Evolutionary conservation across 2,888 invertebrate genomes (phyloP), one percentile per base, ranked within the genome.

Genomic region (Luffia ferchaultella): DNA sequence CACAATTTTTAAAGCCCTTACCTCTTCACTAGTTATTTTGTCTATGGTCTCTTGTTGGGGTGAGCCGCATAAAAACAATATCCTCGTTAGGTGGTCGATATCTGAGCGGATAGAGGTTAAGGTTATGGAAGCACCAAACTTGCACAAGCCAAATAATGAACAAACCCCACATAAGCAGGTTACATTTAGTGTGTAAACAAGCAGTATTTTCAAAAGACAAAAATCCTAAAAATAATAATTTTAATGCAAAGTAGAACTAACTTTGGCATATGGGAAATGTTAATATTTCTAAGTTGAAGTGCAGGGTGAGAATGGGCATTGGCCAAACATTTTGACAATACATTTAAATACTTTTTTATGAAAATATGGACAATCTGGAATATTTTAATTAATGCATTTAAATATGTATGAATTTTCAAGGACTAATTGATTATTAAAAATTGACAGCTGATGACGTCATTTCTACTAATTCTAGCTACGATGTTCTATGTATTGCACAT

Each of bases 11-110:
- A 18, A 9, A 15, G 18, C 41, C 20, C 86, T 87, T 89, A 93
- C 93, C 92, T 94, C 93, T 78, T 91, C 89, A 68, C 93, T 93
- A 71, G 90, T 92, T 75, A 95, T 93, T 88, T 94, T 94, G 76
- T 88, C 88, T 78, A 93, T 86, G 58, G 93, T 89, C 68, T 93
- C 92, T 70, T 90, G 89, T 67, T 89, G 89, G 57, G 95, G 96
- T 58, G 91, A 94, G 59, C 96, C 96, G 76, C 93, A 93, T 65
- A 96, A 86, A 70, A 90, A 88, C 86, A 96, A 88, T 70, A 96
- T 95, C 79, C 93, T 89, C 64, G 92, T 93, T 85, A 95, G 88
- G 78, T 94, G 95, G 79, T 95, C 94, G 86, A 95, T 93, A 87
- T 95, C 94, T 95, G 87, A 64, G 70, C 71, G 76, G 73, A 69